phyloP scores from a whole-genome alignment of 2,113 vertebrate species.

The Takifugu bimaculatus region DNA sequence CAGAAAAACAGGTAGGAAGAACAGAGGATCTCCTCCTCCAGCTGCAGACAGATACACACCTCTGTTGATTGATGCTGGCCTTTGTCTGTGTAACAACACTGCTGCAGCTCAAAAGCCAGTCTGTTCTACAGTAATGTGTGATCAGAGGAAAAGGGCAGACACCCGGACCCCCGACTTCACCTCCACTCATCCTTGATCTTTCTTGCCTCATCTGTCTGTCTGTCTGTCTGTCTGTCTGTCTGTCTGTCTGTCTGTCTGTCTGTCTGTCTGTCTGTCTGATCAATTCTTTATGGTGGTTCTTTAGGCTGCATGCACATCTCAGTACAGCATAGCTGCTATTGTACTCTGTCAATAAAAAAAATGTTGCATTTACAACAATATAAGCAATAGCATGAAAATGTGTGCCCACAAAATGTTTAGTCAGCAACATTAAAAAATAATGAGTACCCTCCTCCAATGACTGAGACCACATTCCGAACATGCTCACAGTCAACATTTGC shows the following conservation, averaged over 20 bases:
- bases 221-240: too few species aligned
- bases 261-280: too few species aligned
- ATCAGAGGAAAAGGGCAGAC: conserved; percentile 76
- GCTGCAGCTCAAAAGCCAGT: conserved; percentile 64
- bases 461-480: conserved; percentile 69
- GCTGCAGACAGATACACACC: conserved; percentile 64
- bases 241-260: too few species aligned
- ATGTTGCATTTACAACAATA: conserved; percentile 75
- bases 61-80: conserved; percentile 74
- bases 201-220: too few species aligned
- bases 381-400: conserved; percentile 68
- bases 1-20: conserved; percentile 62
- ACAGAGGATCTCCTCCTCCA: conserved; percentile 54
- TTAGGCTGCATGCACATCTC: conserved; percentile 35
- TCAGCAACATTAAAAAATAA: conserved; percentile 78
- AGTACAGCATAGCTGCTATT: conserved; percentile 51
- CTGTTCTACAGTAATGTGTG: conserved; percentile 73
- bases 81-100: conserved; percentile 57
- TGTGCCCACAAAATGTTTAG: conserved; percentile 71
- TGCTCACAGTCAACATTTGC: conserved; percentile 54
- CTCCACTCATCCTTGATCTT: conserved; percentile 36
- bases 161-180: too few species aligned
- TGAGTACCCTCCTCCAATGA: conserved; percentile 69
- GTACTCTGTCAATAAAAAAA: conserved; percentile 58
- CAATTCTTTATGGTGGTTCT: conserved; percentile 15